A percentile compares a stretch with the other conserved stretches of the same genome.
These are phyloP conservation scores for Chaetodon auriga DNA, from an alignment of 2,113 vertebrate genomes.

Conservation along the genomic window DNA sequence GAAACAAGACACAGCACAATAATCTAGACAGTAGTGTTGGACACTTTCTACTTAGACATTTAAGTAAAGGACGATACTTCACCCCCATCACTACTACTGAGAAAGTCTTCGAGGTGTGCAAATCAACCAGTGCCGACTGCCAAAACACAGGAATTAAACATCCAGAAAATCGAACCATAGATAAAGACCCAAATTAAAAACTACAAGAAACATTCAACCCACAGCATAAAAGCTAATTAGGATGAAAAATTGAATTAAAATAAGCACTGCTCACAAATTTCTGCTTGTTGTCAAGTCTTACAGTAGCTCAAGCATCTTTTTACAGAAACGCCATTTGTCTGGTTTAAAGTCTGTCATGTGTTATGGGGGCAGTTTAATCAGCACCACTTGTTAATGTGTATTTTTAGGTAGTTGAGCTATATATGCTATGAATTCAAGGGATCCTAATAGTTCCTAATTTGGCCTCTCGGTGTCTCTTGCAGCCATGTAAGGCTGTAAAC, in stretches of 20 bases:
- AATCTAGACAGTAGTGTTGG: too few relatives aligned
- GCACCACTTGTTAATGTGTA: not conserved
- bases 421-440: not conserved
- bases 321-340: not conserved
- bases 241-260: too few relatives aligned
- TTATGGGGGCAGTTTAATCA: not conserved
- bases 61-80: not conserved
- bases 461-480: not conserved
- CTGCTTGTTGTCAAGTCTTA: too few relatives aligned
- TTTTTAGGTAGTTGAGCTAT: not conserved
- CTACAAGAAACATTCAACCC: too few relatives aligned
- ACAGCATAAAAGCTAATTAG: not conserved
- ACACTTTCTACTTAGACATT: too few relatives aligned
- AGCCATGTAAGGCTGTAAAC: conserved; percentile 33
- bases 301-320: not conserved
- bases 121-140: too few relatives aligned
- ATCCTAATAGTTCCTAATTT: not conserved
- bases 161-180: too few relatives aligned
- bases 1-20: not conserved
- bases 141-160: too few relatives aligned
- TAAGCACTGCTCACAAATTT: too few relatives aligned
- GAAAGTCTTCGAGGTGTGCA: not conserved
- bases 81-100: not conserved
- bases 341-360: not conserved
- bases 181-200: too few relatives aligned